Evolutionary conservation across 2,888 invertebrate genomes (phyloP), one percentile per base, ranked within the genome.

Genomic region (Epirrhoe tristata): DNA sequence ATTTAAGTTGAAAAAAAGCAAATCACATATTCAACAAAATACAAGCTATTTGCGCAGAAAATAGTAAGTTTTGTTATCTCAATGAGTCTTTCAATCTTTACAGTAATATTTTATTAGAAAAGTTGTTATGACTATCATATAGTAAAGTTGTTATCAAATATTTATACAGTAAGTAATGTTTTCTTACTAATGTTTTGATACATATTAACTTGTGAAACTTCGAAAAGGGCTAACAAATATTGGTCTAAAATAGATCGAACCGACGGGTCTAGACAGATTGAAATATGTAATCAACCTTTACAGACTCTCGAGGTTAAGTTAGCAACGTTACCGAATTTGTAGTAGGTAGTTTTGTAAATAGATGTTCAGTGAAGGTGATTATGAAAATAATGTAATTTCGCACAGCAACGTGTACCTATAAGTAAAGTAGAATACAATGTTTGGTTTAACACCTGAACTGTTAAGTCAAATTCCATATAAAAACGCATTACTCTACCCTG

Each of bases 221-320:
- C 34, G 52, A 14, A 63, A 53, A 57, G 58, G 58, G 36, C 50
- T 57, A 39, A 31, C 39, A 51, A 62, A 58, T 62, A 58, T 58
- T 66, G 54, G 62, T 43, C 14, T 56, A 34, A 50, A n/a, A 58
- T 43, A 32, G 56, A 63, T 16, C 48, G 53, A 32, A 50, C 50
- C 54, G 58, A 58, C 51, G 31, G 14, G 59, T 63, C 63, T 59
- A 63, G 63, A 67, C 57, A 48, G 48, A 50, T 53, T 43, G 14
- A 43, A 63, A 53, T 62, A 31, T 32, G 34, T 53, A 62, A 58
- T 58, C 54, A 54, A 58, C 43, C 56, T 66, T 53, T 52, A 14
- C 34, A 14, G 34, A n/a, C 14, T 56, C 39, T 50, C n/a, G 31
- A 10, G 56, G 50, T 56, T 54, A 48, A 48, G 48, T 48, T 16